Conservation (phyloP, 2,888 invertebrate genomes). For the Tubulanus polymorphus region DNA sequence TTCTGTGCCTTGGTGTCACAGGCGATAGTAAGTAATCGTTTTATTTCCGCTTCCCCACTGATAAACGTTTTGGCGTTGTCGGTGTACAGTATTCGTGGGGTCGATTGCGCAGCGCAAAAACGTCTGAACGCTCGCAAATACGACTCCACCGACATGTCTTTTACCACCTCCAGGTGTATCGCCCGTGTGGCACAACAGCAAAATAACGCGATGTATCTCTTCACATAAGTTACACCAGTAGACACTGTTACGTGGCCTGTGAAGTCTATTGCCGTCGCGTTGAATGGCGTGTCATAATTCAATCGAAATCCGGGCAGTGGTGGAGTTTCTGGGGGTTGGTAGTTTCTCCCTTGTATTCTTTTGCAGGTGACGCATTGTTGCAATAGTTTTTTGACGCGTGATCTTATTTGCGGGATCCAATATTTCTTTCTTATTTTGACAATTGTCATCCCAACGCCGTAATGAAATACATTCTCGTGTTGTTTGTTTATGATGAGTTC, state of each 20-base stretch:
- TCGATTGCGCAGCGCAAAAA: not conserved
- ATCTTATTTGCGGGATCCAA: not conserved
- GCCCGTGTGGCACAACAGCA: slow-evolving; percentile 2
- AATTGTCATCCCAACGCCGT: not conserved
- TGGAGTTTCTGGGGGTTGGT: not conserved
- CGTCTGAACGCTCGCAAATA: not conserved
- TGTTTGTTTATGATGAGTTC: not conserved
- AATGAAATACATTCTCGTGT: not conserved
- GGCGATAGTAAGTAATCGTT: not conserved
- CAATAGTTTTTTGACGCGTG: not conserved
- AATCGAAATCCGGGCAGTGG: slow-evolving; percentile 1
- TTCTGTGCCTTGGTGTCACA: not conserved
- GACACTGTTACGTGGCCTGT: not conserved
- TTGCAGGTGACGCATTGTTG: slow-evolving; percentile 1
- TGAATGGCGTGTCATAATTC: not conserved
- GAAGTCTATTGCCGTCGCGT: not conserved
- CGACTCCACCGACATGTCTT: not conserved
- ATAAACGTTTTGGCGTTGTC: slow-evolving; percentile 7
- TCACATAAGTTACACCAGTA: not conserved
- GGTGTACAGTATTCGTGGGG: not conserved
- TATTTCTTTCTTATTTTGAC: not conserved
- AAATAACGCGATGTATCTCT: not conserved
- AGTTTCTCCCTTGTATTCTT: not conserved
- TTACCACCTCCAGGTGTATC: not conserved
- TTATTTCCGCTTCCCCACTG: not conserved